Evolutionary conservation across 1,140 invertebrate genomes (phyloP).

Genomic region (Diuraphis noxia): DNA sequence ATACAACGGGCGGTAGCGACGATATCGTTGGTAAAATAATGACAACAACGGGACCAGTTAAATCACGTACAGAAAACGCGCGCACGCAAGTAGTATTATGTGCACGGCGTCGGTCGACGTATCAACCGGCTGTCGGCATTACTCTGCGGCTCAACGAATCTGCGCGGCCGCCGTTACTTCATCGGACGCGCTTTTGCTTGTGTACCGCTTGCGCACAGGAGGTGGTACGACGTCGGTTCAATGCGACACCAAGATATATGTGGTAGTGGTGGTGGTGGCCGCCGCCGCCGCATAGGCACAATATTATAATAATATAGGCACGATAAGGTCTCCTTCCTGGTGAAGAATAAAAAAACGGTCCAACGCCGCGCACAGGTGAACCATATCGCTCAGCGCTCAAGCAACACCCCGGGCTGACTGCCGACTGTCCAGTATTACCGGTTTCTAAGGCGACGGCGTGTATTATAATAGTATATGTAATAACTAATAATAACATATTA

Average conservation of each 20-base stretch:
- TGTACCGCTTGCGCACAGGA: background rate
- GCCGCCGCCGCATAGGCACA: background rate
- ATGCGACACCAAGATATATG: background rate
- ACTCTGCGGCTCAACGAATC: slow-evolving; percentile 6
- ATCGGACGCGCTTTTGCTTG: background rate
- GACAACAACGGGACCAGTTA: background rate
- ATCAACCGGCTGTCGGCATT: slow-evolving; percentile 44
- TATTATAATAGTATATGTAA: background rate
- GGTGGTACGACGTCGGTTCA: background rate
- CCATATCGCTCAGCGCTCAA: background rate
- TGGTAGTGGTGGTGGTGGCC: background rate
- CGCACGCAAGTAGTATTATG: slow-evolving; percentile 8
- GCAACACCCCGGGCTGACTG: background rate
- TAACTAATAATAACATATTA: background rate
- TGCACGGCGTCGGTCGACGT: slow-evolving; percentile 13
- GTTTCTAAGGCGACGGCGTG: background rate
- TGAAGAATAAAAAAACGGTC: background rate
- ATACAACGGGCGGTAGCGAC: background rate
- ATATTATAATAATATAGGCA: background rate
- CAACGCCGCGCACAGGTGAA: background rate
- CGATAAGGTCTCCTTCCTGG: background rate
- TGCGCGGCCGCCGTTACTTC: slow-evolving; percentile 9
- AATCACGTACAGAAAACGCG: background rate
- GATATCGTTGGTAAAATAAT: background rate
- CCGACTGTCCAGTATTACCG: slow-evolving; percentile 1